These are phyloP conservation scores for Diacarnus erythraeanus DNA, from an alignment of 37 sponge, comb jelly and placozoan species.

Conservation along the genomic window DNA sequence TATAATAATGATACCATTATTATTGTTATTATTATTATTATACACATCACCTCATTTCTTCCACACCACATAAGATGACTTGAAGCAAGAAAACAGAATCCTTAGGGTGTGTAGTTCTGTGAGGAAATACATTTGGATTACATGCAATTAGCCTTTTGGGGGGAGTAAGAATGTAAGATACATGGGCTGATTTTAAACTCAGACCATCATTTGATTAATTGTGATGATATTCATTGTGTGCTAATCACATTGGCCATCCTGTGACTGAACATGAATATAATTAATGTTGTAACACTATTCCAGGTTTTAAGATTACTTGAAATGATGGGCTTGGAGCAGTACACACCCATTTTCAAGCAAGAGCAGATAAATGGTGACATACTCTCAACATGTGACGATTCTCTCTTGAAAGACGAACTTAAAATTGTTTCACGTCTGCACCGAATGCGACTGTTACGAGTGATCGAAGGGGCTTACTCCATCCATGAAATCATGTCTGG, in stretches of 20 bases:
- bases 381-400: slow-evolving; percentile 39
- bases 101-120: too few relatives aligned
- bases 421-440: slow-evolving; percentile 44
- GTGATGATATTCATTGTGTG: not conserved
- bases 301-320: slow-evolving; percentile 43
- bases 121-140: too few relatives aligned
- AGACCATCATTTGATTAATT: not conserved
- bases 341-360: slow-evolving; percentile 18
- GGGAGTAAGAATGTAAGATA: too few relatives aligned
- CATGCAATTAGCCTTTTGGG: too few relatives aligned
- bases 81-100: too few relatives aligned
- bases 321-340: slow-evolving; percentile 39
- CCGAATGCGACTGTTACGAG: slow-evolving; percentile 25
- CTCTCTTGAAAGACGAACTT: slow-evolving; percentile 29
- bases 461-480: slow-evolving; percentile 40
- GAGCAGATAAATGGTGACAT: slow-evolving; percentile 57
- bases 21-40: too few relatives aligned
- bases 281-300: not conserved
- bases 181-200: too few relatives aligned
- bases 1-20: too few relatives aligned
- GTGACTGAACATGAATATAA: not conserved
- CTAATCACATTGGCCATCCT: not conserved
- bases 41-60: too few relatives aligned
- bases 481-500: slow-evolving; percentile 32
- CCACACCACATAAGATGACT: too few relatives aligned